Percentiles rank a stretch among this genome's conserved stretches.
Conservation (phyloP, 2,888 invertebrate species). For the Megaustenia siamemsis region DNA sequence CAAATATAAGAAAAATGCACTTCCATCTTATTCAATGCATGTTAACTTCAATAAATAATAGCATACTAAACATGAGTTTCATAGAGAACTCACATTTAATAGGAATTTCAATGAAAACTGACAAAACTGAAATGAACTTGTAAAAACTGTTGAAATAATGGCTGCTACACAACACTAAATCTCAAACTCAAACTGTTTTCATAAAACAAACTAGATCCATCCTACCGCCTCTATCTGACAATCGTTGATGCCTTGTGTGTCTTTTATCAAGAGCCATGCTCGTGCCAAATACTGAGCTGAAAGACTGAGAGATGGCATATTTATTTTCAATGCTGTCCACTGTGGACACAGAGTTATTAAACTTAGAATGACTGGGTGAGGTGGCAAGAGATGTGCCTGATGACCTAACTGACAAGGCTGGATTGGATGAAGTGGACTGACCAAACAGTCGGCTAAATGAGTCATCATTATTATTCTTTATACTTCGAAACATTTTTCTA, state of each 20-base stretch:
- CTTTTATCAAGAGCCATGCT: neutral
- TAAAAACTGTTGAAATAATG: neutral
- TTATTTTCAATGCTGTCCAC: neutral
- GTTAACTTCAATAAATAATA: too few relatives aligned
- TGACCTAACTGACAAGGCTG: neutral
- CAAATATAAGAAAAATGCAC: too few relatives aligned
- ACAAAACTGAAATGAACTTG: neutral
- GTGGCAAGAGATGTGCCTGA: neutral
- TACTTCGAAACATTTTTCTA: slow-evolving; percentile 14
- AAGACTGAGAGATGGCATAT: neutral
- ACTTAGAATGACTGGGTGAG: slow-evolving; percentile 10
- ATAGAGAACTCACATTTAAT: too few relatives aligned
- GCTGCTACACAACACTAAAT: neutral
- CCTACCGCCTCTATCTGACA: slow-evolving; percentile 50
- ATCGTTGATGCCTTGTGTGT: neutral
- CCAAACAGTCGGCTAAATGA: slow-evolving; percentile 47
- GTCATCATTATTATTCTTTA: slow-evolving; percentile 23
- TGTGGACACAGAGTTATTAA: slow-evolving; percentile 5
- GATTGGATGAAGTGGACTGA: neutral
- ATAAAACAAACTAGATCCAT: slow-evolving; percentile 15
- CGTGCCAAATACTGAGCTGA: slow-evolving; percentile 20
- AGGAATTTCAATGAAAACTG: too few relatives aligned
- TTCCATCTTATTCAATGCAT: too few relatives aligned
- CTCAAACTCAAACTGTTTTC: neutral
- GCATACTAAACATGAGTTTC: too few relatives aligned